Base-by-base conservation (phyloP, 2,888 invertebrate genomes). In the Ethmia dodecea region DNA sequence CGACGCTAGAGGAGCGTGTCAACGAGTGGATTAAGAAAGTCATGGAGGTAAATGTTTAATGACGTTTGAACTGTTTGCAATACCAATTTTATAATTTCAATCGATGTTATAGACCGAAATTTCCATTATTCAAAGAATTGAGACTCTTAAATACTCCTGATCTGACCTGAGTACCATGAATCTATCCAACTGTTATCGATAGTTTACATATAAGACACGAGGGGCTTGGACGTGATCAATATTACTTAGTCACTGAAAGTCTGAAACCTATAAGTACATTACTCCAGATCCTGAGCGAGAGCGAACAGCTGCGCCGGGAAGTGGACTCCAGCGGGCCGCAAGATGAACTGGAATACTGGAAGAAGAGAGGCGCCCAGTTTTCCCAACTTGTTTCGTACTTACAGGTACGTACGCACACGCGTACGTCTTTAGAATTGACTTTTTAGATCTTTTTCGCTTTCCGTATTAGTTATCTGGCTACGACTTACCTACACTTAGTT, bases 291-390 rank as follows among this genome's bases (percentile, higher is more conserved):
- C 86, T 97, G 33, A 93, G 95, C 38, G 97, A 97, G 67, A 96
- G 96, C 60, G 96, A 96, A 61, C 96, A 97, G 65, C 88, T 98
- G 43, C 88, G 97, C 34, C 91, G 94, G 25, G 98, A 98, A 68
- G 95, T 95, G 40, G 97, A 98, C 68, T 93, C 93, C 3, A 94
- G 93, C 33, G 97, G 97, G 0, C 98, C 98, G 0, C 95, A 97
- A 62, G 97, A 98, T 60, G 98, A 98, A 66, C 84, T 98, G 24
- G 95, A 96, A 56, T 98, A 98, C 73, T 98, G 98, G 98, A 98
- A 98, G 77, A 94, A 94, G 56, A 88, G 98, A 18, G 95, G 96
- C 24, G 96, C 97, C 0, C 96, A 95, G 66, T 97, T 98, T 70
- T 96, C 95, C 4, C 94, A 95, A 65, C 89, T 96, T 1, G 89